Conservation (phyloP, 2,113 vertebrate genomes). For the Nannobrachium achirus region DNA sequence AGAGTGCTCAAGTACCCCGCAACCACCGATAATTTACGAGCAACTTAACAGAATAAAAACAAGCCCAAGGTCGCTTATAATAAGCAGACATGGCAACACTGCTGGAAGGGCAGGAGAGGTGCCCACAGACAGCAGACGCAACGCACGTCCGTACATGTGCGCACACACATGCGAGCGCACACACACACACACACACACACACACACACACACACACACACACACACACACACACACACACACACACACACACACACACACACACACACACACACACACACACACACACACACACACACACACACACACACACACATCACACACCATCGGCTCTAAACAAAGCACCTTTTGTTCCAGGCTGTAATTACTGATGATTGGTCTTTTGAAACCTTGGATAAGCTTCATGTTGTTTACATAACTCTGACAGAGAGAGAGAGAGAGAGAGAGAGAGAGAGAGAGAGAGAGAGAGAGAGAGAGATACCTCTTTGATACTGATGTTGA, state of each 20-base stretch:
- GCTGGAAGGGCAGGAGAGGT: no score
- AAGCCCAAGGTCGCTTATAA: no score
- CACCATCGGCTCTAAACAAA: not conserved
- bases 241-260: not conserved
- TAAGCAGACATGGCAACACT: no score
- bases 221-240: not conserved
- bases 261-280: not conserved
- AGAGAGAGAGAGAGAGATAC: not conserved
- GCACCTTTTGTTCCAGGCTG: not conserved
- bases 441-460: no score
- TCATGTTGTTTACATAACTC: not conserved
- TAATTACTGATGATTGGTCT: not conserved
- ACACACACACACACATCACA: constrained; percentile 8
- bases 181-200: not conserved
- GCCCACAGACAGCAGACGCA: no score
- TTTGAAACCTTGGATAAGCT: not conserved
- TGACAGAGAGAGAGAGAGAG: no score
- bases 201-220: constrained; percentile 1
- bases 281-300: not conserved
- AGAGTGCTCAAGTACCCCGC: no score
- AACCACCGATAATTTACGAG: no score
- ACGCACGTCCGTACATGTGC: no score
- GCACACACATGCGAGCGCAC: not conserved
- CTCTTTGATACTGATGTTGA: not conserved
- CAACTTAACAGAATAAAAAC: no score